Percentiles rank a stretch among this genome's conserved stretches.
These are phyloP conservation scores for Anodontia alba DNA, from an alignment of 2,888 invertebrate species.

Conservation along the genomic window DNA sequence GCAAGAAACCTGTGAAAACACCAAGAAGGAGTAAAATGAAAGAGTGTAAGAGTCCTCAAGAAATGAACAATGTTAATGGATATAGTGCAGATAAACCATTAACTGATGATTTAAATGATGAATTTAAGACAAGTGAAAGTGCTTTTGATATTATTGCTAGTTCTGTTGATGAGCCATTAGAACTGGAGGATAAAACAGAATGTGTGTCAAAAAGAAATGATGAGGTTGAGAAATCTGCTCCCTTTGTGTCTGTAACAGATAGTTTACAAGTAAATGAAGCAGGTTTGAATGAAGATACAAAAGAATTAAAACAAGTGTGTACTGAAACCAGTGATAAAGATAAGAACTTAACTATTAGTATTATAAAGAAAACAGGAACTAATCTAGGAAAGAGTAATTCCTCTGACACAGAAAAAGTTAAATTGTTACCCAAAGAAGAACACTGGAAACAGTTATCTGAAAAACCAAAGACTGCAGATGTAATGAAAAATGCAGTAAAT, in stretches of 20 bases:
- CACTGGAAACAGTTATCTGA: neutral
- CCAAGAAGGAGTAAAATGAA: slow-evolving; percentile 53
- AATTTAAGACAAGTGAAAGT: neutral
- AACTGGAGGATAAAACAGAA: too few species aligned
- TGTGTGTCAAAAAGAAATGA: too few species aligned
- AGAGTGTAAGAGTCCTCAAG: neutral
- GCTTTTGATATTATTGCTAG: too few species aligned
- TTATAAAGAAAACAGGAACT: too few species aligned
- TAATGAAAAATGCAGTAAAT: neutral
- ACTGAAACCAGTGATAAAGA: too few species aligned
- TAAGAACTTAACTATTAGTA: too few species aligned
- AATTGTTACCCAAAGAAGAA: neutral
- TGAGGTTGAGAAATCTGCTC: too few species aligned
- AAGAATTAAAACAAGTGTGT: too few species aligned
- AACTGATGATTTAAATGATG: neutral
- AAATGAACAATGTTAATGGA: neutral
- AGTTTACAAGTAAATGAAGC: too few species aligned
- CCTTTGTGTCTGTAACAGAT: too few species aligned
- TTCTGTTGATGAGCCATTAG: too few species aligned
- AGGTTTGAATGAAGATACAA: too few species aligned
- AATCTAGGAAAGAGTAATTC: neutral
- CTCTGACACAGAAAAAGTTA: neutral
- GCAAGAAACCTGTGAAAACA: slow-evolving; percentile 51
- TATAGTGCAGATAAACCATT: neutral
- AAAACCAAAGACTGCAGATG: neutral